phyloP scores from a whole-genome alignment of 2,113 vertebrate genomes.

The Corydoras maculifer region DNA sequence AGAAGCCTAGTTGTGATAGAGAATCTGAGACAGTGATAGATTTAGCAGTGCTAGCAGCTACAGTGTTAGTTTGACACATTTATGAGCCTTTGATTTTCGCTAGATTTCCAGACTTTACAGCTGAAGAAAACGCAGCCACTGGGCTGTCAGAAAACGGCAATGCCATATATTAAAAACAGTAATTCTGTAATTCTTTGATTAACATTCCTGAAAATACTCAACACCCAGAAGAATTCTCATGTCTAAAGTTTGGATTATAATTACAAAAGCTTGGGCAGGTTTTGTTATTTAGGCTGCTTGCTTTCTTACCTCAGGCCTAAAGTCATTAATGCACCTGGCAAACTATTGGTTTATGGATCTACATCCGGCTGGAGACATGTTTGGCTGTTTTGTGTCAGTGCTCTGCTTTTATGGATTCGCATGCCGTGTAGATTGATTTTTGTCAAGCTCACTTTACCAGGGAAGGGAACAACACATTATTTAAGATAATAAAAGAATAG shows the following conservation, averaged over 20 bases:
- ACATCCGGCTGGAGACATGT: constrained; percentile 11
- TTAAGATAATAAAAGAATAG: constrained; percentile 12
- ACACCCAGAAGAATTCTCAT: constrained; percentile 34
- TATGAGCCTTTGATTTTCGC: constrained; percentile 29
- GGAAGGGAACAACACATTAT: constrained; percentile 26
- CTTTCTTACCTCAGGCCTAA: constrained; percentile 25
- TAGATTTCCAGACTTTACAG: constrained; percentile 18
- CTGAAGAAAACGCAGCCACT: constrained; percentile 24
- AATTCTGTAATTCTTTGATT: constrained; percentile 33
- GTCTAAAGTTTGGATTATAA: constrained; percentile 32
- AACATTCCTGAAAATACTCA: constrained; percentile 30
- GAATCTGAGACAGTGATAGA: constrained; percentile 34
- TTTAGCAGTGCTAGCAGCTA: constrained; percentile 35
- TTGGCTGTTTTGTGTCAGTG: constrained; percentile 34
- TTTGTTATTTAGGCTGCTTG: constrained; percentile 27
- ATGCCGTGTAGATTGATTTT: constrained; percentile 25
- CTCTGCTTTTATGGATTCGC: constrained; percentile 22
- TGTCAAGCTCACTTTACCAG: constrained; percentile 12
- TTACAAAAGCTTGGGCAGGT: constrained; percentile 23
- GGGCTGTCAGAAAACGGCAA: constrained; percentile 3
- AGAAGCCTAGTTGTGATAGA: constrained; percentile 19
- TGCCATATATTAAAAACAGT: constrained; percentile 35
- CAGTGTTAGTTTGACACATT: constrained; percentile 41
- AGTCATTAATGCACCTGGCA: constrained; percentile 23
- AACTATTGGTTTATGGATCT: constrained; percentile 30